phyloP scores from a whole-genome alignment of 2,797 vertebrate species.

The Phaenicophaeus curvirostris region DNA sequence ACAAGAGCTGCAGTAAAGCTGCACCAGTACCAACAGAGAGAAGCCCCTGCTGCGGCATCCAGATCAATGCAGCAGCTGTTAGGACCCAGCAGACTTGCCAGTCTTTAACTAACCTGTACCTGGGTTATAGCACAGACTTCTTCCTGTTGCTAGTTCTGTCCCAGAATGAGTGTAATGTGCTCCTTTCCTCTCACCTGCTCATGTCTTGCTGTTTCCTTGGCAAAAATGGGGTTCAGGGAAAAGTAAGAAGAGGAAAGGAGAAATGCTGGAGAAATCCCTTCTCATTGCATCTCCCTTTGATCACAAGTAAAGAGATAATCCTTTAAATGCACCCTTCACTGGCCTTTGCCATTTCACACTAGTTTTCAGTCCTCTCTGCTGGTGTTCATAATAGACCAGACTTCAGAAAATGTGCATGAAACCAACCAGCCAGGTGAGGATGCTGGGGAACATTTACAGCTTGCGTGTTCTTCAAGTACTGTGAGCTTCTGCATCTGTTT shows the following conservation, averaged over 20 bases:
- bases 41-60: not conserved
- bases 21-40: accelerated
- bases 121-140: not conserved
- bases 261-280: not conserved
- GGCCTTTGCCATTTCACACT: not conserved
- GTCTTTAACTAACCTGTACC: not conserved
- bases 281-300: not conserved
- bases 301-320: not conserved
- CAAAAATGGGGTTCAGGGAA: not conserved
- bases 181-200: not conserved
- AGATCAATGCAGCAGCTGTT: not conserved
- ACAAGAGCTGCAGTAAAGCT: not conserved
- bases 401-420: not conserved
- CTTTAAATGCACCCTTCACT: not conserved
- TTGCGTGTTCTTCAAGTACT: not conserved
- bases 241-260: not conserved
- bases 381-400: not conserved
- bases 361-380: not conserved
- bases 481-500: not conserved
- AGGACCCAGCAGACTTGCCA: not conserved
- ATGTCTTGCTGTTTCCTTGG: not conserved
- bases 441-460: not conserved
- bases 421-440: not conserved
- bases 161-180: not conserved
- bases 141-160: not conserved